phyloP scores from a whole-genome alignment of 2,113 vertebrate genomes.

The Chascanopsetta lugubris region DNA sequence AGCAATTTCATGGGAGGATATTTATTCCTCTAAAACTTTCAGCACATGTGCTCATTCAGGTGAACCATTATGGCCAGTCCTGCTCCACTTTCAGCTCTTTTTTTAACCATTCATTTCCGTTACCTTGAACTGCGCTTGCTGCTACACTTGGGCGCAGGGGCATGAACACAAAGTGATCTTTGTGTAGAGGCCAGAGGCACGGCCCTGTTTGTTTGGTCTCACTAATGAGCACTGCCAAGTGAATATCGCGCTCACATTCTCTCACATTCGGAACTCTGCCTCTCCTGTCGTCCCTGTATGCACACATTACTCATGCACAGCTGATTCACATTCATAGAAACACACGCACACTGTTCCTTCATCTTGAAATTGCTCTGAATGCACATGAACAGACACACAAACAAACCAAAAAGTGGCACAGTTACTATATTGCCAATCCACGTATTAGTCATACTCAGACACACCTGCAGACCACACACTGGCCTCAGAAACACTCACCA shows the following conservation, averaged over 20 bases:
- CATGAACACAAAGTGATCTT: conserved; percentile 67
- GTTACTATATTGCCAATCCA: conserved; percentile 25
- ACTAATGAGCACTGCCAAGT: conserved; percentile 66
- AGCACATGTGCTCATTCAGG: conserved; percentile 21
- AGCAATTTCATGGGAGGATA: background rate
- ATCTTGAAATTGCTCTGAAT: conserved; percentile 24
- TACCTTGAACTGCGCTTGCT: conserved; percentile 60
- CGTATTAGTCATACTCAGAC: conserved; percentile 38
- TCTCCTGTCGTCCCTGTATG: background rate
- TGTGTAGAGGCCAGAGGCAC: conserved; percentile 56
- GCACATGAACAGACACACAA: conserved; percentile 18
- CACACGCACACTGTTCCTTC: conserved; percentile 14
- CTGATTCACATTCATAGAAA: conserved; percentile 42
- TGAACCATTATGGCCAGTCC: conserved; percentile 7
- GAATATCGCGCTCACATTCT: conserved; percentile 53
- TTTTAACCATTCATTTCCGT: conserved; percentile 67
- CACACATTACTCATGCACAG: conserved; percentile 26
- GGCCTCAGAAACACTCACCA: conserved; percentile 17
- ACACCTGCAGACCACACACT: conserved; percentile 48
- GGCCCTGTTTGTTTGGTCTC: conserved; percentile 67
- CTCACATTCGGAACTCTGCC: conserved; percentile 45
- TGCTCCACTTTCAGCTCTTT: conserved; percentile 28
- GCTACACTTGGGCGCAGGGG: conserved; percentile 39
- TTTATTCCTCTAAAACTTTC: too few relatives aligned
- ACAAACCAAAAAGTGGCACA: conserved; percentile 31